Evolutionary conservation across 2,888 invertebrate species (phyloP).

Genomic region (Cheilosia pagana): DNA sequence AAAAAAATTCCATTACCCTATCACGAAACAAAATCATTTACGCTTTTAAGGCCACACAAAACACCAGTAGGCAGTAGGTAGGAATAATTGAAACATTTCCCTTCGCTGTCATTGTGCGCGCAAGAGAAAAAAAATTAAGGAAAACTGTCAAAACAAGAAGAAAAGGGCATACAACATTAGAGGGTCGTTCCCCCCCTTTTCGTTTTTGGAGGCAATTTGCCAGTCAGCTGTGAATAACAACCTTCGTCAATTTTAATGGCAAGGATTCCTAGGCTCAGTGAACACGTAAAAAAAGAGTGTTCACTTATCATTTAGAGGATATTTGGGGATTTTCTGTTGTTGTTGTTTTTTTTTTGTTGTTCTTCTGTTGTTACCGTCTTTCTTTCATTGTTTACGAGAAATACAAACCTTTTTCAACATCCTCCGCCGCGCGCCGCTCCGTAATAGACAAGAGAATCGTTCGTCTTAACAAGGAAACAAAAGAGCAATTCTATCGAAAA

Average conservation of each 20-base stretch:
- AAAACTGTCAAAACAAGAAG: constrained; percentile 37
- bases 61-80: constrained; percentile 1
- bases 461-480: constrained; percentile 50
- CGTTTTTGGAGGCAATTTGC: constrained; percentile 39
- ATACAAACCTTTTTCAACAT: constrained; percentile 37
- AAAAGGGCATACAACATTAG: constrained; percentile 11
- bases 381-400: constrained; percentile 19
- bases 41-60: constrained; percentile 25
- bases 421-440: constrained; percentile 19
- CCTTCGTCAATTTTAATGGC: constrained; percentile 68
- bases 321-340: constrained; percentile 27
- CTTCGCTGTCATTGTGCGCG: background rate
- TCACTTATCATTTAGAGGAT: constrained; percentile 57
- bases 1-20: background rate
- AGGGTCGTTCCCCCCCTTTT: background rate
- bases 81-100: constrained; percentile 51
- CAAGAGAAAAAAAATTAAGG: background rate
- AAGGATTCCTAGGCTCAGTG: constrained; percentile 57
- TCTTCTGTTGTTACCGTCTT: background rate
- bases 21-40: background rate
- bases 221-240: constrained; percentile 71
- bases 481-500: constrained; percentile 40
- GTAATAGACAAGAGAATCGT: constrained; percentile 55
- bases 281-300: constrained; percentile 52
- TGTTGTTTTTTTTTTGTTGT: background rate